A percentile compares a stretch with the other conserved stretches of the same genome.
Conservation (phyloP, 2,888 invertebrate genomes). For the Caenorhabditis plicata region DNA sequence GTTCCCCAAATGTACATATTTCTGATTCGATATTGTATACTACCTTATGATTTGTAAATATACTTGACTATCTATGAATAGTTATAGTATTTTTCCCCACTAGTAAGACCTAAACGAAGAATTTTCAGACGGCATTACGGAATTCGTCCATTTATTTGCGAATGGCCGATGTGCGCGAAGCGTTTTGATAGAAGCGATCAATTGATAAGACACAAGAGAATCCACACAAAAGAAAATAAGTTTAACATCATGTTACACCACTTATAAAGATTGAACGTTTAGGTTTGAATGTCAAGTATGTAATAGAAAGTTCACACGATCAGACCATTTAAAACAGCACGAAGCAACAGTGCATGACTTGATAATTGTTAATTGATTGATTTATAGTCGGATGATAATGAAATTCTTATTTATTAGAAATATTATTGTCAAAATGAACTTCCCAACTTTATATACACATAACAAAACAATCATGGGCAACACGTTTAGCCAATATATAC, state of each 20-base stretch:
- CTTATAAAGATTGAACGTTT: neutral
- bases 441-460: neutral
- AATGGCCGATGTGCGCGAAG: slow-evolving; percentile 24
- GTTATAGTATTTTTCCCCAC: neutral
- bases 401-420: slow-evolving; percentile 1
- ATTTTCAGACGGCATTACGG: slow-evolving; percentile 33
- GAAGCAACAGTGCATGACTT: slow-evolving; percentile 20
- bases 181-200: slow-evolving; percentile 41
- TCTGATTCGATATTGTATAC: no score
- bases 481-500: neutral
- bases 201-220: slow-evolving; percentile 31
- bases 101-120: slow-evolving; percentile 5
- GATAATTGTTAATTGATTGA: slow-evolving; percentile 20
- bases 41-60: neutral
- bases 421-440: neutral
- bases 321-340: slow-evolving; percentile 43
- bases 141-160: slow-evolving; percentile 29
- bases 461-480: neutral
- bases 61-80: no score
- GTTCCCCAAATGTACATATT: no score
- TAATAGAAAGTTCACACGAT: slow-evolving; percentile 28
- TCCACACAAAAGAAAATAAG: slow-evolving; percentile 34
- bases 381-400: slow-evolving; percentile 2
- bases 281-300: slow-evolving; percentile 22
- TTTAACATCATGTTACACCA: neutral